phyloP scores from a whole-genome alignment of 2,113 vertebrate species.

The Opisthocomus hoazin region DNA sequence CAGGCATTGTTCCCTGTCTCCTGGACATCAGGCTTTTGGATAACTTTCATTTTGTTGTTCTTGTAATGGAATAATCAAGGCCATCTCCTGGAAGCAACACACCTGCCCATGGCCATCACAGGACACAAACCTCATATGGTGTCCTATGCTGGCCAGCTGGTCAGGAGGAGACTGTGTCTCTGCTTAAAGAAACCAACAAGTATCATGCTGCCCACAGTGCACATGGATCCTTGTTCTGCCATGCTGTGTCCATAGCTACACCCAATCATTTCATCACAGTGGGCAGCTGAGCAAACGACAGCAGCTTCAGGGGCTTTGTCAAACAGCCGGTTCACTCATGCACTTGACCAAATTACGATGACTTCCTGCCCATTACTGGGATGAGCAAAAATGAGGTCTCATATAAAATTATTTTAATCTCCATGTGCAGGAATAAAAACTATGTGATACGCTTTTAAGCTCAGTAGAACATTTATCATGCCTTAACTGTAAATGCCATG shows the following conservation, averaged over 20 bases:
- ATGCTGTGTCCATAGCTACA: neutral
- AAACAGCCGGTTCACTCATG: neutral
- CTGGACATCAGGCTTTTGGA: neutral
- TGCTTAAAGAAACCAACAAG: neutral
- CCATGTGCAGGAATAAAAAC: constrained; percentile 41
- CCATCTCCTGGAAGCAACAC: neutral
- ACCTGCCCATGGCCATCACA: neutral
- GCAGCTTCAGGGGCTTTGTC: neutral
- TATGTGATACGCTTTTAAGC: neutral
- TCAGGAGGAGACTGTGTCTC: neutral
- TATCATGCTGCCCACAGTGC: rapidly evolving
- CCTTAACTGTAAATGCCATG: constrained; percentile 36
- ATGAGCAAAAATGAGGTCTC: neutral
- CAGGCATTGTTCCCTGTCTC: neutral
- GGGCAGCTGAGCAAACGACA: neutral
- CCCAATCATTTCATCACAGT: neutral
- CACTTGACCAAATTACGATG: neutral
- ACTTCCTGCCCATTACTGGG: neutral
- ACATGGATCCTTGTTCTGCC: neutral
- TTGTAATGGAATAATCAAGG: neutral
- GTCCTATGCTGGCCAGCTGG: neutral
- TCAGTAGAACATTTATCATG: constrained; percentile 35
- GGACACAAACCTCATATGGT: neutral
- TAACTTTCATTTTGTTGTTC: neutral
- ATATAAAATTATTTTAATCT: constrained; percentile 28